A percentile compares a stretch with the other conserved stretches of the same genome.
These are phyloP conservation scores for Sebastes minor DNA, from an alignment of 2,797 vertebrate species.

Conservation along the genomic window DNA sequence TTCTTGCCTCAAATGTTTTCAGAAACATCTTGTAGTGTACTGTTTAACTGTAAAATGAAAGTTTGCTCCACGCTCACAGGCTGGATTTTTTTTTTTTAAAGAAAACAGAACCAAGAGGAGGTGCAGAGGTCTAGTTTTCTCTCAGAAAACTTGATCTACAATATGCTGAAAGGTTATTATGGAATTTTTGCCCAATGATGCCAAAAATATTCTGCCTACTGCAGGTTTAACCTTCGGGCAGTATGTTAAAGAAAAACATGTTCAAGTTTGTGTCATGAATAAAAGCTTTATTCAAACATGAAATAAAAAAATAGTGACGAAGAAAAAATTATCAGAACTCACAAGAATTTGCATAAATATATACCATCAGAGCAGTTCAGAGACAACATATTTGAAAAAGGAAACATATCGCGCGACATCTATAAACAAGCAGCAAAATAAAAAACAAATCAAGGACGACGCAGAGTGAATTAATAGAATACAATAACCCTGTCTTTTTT, in stretches of 20 bases:
- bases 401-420: constrained; percentile 64
- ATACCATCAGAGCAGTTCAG: constrained; percentile 73
- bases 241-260: not conserved
- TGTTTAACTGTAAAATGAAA: too few species aligned
- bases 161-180: too few species aligned
- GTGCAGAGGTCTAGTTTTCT: too few species aligned
- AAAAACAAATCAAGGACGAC: constrained; percentile 55
- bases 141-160: too few species aligned
- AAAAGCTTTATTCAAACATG: constrained; percentile 81
- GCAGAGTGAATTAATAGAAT: constrained; percentile 49
- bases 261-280: constrained; percentile 54
- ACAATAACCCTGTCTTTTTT: constrained; percentile 50
- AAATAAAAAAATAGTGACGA: constrained; percentile 62
- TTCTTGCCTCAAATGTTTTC: too few species aligned
- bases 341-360: constrained; percentile 84
- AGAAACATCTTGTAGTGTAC: too few species aligned
- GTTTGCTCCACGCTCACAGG: too few species aligned
- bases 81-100: too few species aligned
- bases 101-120: too few species aligned
- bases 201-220: too few species aligned
- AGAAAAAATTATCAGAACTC: constrained; percentile 64
- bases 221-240: not conserved
- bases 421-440: constrained; percentile 71
- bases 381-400: constrained; percentile 65
- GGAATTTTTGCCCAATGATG: too few species aligned